Percentiles rank a stretch among this genome's conserved stretches.
Evolutionary conservation across 2,113 vertebrate genomes (phyloP).

Genomic region (Prolemur simus): DNA sequence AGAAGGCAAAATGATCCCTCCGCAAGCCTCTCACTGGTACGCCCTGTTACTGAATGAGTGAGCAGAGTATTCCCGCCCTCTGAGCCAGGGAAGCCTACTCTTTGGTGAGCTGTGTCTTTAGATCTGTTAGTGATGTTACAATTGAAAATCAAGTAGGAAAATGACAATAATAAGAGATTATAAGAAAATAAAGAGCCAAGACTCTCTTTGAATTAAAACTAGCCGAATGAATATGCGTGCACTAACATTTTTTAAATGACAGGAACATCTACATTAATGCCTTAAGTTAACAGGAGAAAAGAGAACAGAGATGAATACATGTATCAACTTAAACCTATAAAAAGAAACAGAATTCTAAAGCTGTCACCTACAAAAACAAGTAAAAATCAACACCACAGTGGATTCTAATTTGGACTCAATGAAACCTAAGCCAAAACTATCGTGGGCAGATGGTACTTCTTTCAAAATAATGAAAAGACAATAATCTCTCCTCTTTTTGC

Average conservation of each 20-base stretch:
- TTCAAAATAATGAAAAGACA: constrained; percentile 70
- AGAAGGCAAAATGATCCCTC: background rate
- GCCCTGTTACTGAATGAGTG: background rate
- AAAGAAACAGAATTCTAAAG: background rate
- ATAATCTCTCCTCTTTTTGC: constrained; percentile 77
- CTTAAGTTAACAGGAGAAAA: background rate
- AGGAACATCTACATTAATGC: rapidly evolving
- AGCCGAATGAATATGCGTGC: rapidly evolving
- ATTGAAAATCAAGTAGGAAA: background rate
- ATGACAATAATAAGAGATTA: rapidly evolving
- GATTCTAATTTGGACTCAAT: background rate
- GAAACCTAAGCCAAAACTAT: background rate
- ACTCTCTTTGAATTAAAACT: background rate
- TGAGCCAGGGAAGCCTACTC: background rate
- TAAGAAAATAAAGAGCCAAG: background rate
- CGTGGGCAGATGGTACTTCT: constrained; percentile 69
- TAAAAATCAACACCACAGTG: rapidly evolving
- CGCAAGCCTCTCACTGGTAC: background rate
- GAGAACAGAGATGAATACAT: rapidly evolving
- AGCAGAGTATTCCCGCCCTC: rapidly evolving
- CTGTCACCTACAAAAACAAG: background rate
- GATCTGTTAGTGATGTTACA: background rate
- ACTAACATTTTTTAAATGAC: rapidly evolving
- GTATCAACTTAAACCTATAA: rapidly evolving
- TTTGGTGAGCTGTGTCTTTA: background rate